A percentile compares a stretch with the other conserved stretches of the same genome.
Evolutionary conservation across 2,113 vertebrate species (phyloP).

Genomic region (Phylloscopus whistleri): DNA sequence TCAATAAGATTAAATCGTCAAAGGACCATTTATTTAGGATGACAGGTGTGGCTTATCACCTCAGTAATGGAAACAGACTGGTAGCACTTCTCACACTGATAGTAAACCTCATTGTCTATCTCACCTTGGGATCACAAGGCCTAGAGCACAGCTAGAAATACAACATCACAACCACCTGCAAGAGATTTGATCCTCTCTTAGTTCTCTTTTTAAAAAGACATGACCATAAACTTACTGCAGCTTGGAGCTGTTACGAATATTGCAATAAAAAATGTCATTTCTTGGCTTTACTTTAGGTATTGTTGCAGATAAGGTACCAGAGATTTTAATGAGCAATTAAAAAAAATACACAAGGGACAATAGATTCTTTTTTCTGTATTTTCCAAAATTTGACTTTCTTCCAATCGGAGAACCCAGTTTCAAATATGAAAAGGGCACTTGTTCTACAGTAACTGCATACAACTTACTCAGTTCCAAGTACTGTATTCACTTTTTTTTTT

Average conservation of each 20-base stretch:
- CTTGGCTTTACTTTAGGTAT: slow-evolving; percentile 74
- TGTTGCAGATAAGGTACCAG: slow-evolving; percentile 83
- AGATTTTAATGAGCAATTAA: slow-evolving; percentile 92
- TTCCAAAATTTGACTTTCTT: slow-evolving; percentile 79
- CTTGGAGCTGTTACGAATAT: slow-evolving; percentile 19
- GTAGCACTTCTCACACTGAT: background rate
- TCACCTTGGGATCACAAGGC: background rate
- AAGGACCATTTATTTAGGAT: background rate
- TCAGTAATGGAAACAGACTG: background rate
- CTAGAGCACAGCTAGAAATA: slow-evolving; percentile 23
- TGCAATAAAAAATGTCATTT: slow-evolving; percentile 64
- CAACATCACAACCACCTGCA: background rate
- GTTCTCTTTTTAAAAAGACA: background rate
- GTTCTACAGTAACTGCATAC: slow-evolving; percentile 81
- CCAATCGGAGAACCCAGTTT: slow-evolving; percentile 80
- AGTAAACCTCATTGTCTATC: background rate
- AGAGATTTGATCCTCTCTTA: background rate
- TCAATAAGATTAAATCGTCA: background rate
- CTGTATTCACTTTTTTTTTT: slow-evolving; percentile 65
- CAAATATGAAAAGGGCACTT: slow-evolving; percentile 81
- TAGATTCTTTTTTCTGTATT: slow-evolving; percentile 75
- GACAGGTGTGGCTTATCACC: background rate
- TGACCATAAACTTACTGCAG: slow-evolving; percentile 1
- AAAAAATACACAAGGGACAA: slow-evolving; percentile 97
- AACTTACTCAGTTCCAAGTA: slow-evolving; percentile 74